phyloP scores from a whole-genome alignment of 2,113 vertebrate genomes.

The Limnothrissa miodon region DNA sequence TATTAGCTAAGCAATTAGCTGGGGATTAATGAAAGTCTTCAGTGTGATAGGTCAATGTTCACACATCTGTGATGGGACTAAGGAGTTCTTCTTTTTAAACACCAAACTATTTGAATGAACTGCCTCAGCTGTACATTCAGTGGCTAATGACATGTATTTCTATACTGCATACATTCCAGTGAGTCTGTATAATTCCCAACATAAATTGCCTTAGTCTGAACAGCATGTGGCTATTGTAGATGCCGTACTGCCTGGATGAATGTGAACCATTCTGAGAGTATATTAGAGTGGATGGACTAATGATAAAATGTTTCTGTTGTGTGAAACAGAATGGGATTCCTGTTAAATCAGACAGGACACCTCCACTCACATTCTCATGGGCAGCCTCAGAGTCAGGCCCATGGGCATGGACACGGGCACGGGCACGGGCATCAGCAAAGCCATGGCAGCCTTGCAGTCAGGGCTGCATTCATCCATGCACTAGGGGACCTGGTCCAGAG shows the following conservation, averaged over 20 bases:
- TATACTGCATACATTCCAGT: background rate
- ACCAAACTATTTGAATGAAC: background rate
- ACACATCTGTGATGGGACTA: background rate
- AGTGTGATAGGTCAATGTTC: background rate
- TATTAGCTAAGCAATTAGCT: too few relatives aligned
- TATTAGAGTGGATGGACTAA: background rate
- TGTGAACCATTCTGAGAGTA: background rate
- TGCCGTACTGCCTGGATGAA: background rate
- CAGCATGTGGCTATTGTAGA: background rate
- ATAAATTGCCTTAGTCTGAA: background rate
- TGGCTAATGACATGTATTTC: background rate
- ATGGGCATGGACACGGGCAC: slow-evolving; percentile 47
- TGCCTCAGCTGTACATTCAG: background rate
- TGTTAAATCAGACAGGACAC: slow-evolving; percentile 91
- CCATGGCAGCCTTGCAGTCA: slow-evolving; percentile 82
- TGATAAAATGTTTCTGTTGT: background rate
- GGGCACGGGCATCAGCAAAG: slow-evolving; percentile 52
- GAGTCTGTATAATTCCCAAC: background rate
- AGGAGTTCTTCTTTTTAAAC: background rate
- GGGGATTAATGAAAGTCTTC: too few relatives aligned
- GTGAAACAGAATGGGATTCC: slow-evolving; percentile 87
- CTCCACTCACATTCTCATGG: slow-evolving; percentile 75
- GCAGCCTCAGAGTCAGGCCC: slow-evolving; percentile 31
- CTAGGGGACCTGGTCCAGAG: slow-evolving; percentile 94
- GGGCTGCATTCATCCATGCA: slow-evolving; percentile 93